Conservation (phyloP, 2,113 vertebrate genomes). For the Anarhynchus alexandrinus region DNA sequence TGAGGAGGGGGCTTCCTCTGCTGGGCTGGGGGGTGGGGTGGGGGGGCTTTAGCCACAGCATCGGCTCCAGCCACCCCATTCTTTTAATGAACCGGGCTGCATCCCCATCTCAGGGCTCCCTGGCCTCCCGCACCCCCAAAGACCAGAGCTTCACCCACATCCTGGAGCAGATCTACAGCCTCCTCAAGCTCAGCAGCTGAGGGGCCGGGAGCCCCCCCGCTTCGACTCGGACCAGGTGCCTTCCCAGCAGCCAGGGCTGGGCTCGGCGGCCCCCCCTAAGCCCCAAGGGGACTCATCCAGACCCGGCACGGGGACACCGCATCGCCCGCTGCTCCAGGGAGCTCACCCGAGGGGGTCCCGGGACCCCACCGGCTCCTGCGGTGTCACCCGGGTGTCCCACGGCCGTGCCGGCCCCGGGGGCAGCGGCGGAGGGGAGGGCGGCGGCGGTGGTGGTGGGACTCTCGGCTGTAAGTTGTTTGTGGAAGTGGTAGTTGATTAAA, state of each 20-base stretch:
- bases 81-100: not conserved
- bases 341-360: not conserved
- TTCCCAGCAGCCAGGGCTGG: not conserved
- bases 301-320: accelerated
- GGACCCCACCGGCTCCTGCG: not conserved
- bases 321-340: not conserved
- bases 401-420: not conserved
- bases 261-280: not conserved
- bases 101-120: conserved; percentile 76
- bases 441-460: not conserved
- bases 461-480: not conserved
- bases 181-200: conserved; percentile 78
- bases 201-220: not conserved
- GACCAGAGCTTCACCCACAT: conserved; percentile 88
- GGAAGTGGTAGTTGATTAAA: conserved; percentile 47
- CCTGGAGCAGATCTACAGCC: conserved; percentile 89
- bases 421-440: not conserved
- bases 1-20: not conserved
- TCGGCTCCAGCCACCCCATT: accelerated
- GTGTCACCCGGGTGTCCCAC: not conserved
- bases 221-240: not conserved
- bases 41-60: not conserved
- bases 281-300: not conserved
- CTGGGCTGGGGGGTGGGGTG: not conserved
- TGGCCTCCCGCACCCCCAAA: conserved; percentile 90